Conservation (phyloP, 2,888 invertebrate species). For the Schizotus pectinicornis region DNA sequence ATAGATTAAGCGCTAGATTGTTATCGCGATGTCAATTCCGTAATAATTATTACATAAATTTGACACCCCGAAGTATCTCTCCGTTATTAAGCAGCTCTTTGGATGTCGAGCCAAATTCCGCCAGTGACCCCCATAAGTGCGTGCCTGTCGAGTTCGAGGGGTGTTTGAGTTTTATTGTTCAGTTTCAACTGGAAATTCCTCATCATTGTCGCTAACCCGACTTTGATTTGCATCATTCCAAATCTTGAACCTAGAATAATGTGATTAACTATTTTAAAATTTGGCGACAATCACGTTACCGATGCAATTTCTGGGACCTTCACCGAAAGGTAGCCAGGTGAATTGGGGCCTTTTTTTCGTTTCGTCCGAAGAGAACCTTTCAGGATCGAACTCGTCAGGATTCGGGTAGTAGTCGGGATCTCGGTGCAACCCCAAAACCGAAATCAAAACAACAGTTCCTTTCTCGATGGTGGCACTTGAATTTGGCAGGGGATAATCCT, state of each 20-base stretch:
- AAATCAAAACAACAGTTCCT: constrained; percentile 32
- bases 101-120: constrained; percentile 41
- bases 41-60: too few relatives aligned
- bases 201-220: constrained; percentile 30
- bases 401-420: constrained; percentile 10
- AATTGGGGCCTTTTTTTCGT: constrained; percentile 62
- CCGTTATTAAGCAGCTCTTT: constrained; percentile 26
- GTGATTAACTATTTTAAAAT: constrained; percentile 8
- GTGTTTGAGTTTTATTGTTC: constrained; percentile 32
- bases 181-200: constrained; percentile 37
- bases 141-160: constrained; percentile 27
- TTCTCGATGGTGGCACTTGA: constrained; percentile 14
- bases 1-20: too few relatives aligned
- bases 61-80: too few relatives aligned
- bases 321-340: constrained; percentile 65
- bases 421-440: constrained; percentile 49
- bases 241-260: constrained; percentile 45
- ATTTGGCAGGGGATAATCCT: constrained; percentile 27
- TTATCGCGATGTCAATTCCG: too few relatives aligned
- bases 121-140: constrained; percentile 36
- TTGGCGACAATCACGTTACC: constrained; percentile 51
- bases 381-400: constrained; percentile 62
- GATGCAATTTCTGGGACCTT: constrained; percentile 65
- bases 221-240: constrained; percentile 34
- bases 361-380: constrained; percentile 64